Base-by-base conservation (phyloP, 2,888 invertebrate genomes). In the Cheilosia urbana region DNA sequence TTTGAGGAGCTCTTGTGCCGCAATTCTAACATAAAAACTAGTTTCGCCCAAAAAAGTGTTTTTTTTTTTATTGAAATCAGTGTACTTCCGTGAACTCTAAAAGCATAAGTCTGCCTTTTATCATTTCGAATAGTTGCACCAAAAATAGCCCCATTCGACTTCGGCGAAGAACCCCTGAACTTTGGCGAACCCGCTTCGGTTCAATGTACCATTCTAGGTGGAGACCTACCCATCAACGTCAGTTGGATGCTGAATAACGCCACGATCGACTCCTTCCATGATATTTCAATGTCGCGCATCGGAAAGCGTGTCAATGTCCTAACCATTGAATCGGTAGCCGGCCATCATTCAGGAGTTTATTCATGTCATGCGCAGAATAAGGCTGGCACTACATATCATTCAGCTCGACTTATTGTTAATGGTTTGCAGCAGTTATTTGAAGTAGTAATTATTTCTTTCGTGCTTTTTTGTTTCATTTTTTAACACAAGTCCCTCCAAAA, bases 301-400 rank as follows among this genome's bases (percentile, higher is more conserved):
- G 95, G 94, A 87, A 95, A 94, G 90, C 94, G 95, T 66, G 95
- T 95, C 71, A 95, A 95, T 88, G 94, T 95, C 87, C 89, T 94
- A 72, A 93, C 93, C 89, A 94, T 94, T 89, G 94, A 93, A 90
- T 92, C 93, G 7, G 93, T 94, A 49, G 91, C 93, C 77, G 93
- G 93, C 2, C 91, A 93, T 82, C 94, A 94, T 89, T 93, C 94
- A 55, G 96, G 96, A 58, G 93, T 94, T 88, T 96, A 95, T 91
- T 95, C 95, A 84, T 96, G 96, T 91, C 93, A 94, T 87, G 96
- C 94, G 37, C 92, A 92, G 89, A 96, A 96, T 91, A 92, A 92
- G 87, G 95, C 95, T 58, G 96, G 95, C 69, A 40, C 90, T 1
- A 90, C 94, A 63, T 93, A 93, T 45, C 93, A 94, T 89, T 93